These are phyloP conservation scores for Drosophila pseudotakahashii DNA, from an alignment of 2,888 invertebrate genomes.

Conservation along the genomic window DNA sequence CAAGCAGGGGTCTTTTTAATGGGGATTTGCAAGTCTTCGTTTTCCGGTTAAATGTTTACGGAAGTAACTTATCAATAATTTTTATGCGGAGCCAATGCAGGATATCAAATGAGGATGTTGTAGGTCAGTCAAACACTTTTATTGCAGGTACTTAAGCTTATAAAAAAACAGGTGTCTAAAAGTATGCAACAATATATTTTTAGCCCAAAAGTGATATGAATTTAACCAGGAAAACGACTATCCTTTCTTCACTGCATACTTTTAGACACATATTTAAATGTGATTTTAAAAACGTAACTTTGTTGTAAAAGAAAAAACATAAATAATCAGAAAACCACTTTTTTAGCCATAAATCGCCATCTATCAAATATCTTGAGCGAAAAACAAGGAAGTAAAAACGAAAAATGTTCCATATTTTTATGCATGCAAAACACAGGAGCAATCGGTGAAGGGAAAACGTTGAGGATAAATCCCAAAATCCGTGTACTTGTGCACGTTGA, in stretches of 20 bases:
- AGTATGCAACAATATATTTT: too few species aligned
- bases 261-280: too few species aligned
- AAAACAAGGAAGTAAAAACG: neutral
- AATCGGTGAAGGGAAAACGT: slow-evolving; percentile 36
- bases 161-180: neutral
- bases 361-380: neutral
- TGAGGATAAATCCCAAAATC: slow-evolving; percentile 56
- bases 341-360: neutral
- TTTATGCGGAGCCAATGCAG: too few species aligned
- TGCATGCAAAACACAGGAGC: slow-evolving; percentile 44
- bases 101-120: neutral
- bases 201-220: too few species aligned
- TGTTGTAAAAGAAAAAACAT: neutral
- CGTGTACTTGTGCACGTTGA: slow-evolving; percentile 59
- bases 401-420: slow-evolving; percentile 49
- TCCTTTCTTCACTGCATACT: too few species aligned
- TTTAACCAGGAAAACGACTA: too few species aligned
- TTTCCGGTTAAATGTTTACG: slow-evolving; percentile 1
- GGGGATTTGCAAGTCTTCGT: neutral
- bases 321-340: neutral
- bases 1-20: neutral
- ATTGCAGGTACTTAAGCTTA: neutral
- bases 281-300: too few species aligned
- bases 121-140: too few species aligned
- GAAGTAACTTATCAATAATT: slow-evolving; percentile 1